Percentiles rank a stretch among this genome's conserved stretches.
These are phyloP conservation scores for Leptothorax acervorum DNA, from an alignment of 2,888 invertebrate species.

Conservation along the genomic window DNA sequence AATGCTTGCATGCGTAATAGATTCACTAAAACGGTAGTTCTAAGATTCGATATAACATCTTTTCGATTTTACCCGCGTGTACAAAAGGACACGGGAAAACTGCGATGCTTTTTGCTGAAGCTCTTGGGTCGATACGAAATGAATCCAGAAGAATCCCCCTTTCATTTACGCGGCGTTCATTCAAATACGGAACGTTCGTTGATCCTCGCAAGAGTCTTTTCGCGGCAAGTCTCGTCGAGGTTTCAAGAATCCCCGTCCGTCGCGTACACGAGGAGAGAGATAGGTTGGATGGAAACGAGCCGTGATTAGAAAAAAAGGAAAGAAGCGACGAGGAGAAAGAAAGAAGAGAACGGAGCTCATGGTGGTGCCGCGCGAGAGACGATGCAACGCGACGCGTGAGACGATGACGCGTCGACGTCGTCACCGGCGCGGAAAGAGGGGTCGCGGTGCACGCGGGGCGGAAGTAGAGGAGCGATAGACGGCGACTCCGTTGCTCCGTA, in stretches of 20 bases:
- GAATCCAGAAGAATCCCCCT: no score
- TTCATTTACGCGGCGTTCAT: neutral
- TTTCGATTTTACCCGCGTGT: neutral
- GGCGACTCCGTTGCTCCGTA: conserved; percentile 67
- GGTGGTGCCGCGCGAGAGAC: neutral
- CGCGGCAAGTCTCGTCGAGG: neutral
- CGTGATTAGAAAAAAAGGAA: neutral
- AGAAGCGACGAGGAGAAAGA: neutral
- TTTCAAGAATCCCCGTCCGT: neutral
- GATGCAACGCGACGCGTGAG: neutral
- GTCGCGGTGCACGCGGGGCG: conserved; percentile 71
- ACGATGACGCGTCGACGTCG: neutral
- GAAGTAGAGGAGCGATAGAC: conserved; percentile 70
- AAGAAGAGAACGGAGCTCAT: neutral
- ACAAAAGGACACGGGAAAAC: neutral
- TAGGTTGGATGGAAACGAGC: neutral
- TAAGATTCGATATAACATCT: neutral
- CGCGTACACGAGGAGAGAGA: no score
- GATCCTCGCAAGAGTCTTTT: neutral
- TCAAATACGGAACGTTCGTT: neutral
- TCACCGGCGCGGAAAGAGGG: neutral
- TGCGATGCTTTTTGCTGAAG: neutral
- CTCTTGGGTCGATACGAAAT: neutral
- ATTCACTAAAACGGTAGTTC: neutral
- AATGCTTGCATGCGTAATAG: neutral